These are phyloP conservation scores for Pachycephala philippinensis DNA, from an alignment of 2,113 vertebrate genomes.

Conservation along the genomic window DNA sequence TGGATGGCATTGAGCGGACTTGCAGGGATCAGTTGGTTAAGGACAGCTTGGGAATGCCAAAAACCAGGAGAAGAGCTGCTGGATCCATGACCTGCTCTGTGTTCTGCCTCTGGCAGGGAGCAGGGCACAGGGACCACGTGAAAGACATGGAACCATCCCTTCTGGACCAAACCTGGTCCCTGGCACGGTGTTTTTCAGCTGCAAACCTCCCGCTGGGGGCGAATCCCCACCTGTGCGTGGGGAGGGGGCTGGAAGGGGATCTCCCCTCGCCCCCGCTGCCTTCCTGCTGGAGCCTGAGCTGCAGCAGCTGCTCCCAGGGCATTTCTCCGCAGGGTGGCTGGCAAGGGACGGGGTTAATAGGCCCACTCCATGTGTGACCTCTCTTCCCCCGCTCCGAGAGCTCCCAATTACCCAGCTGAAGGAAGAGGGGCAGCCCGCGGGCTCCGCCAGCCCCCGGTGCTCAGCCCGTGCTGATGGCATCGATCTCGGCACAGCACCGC, in stretches of 20 bases:
- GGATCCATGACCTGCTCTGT: neutral
- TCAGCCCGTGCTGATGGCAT: neutral
- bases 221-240: accelerated
- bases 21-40: neutral
- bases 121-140: accelerated
- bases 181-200: neutral
- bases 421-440: neutral
- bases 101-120: neutral
- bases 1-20: neutral
- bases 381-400: neutral
- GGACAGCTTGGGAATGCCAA: neutral
- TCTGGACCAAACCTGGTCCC: neutral
- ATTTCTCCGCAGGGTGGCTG: slow-evolving; percentile 23
- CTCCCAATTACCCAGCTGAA: slow-evolving; percentile 24
- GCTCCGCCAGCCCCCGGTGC: neutral
- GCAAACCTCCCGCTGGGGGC: neutral
- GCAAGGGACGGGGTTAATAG: slow-evolving; percentile 39
- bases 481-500: neutral
- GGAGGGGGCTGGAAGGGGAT: neutral
- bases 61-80: neutral
- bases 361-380: slow-evolving; percentile 9
- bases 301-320: slow-evolving; percentile 18
- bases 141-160: accelerated
- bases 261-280: neutral
- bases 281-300: neutral